Base-by-base conservation (phyloP, 2,888 invertebrate species). In the Apamea epomidion region DNA sequence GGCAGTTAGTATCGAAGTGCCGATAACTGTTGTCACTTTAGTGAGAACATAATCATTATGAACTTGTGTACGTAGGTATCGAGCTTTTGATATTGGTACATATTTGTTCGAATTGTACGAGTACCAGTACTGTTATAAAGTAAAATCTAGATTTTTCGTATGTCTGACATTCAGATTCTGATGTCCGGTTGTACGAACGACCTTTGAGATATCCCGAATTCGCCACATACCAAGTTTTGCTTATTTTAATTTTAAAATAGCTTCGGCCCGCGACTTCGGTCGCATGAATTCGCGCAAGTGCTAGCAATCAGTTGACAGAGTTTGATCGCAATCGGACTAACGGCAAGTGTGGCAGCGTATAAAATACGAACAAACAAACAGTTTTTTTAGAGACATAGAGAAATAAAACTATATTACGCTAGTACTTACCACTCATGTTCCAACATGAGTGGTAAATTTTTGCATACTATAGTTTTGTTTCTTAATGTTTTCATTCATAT, bases 1-100 rank as follows among this genome's bases (percentile, higher is more conserved):
- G 76, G 76, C 51, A 60, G 69, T 82, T 78, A 67, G 65, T 73
- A 7, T 12, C 70, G n/a, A 62, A 86, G 83, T 86, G 64, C 58
- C 69, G 74, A 65, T 80, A 48, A 68, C 68, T 68, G 74, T 68
- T 77, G 76, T 68, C 84, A 68, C 76, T 67, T 76, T 67, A 10
- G 54, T 78, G 71, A 5, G 37, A 71, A 82, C 65, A 37, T 71
- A 32, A 51, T 83, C 29, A 58, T 65, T 72, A 37, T 42, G 29
- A 37, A 37, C 29, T 37, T 42, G 48, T 16, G 37, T 70, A 25
- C 48, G 48, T 32, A 16, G n/a, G 25, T 51, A 45, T 69, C 60
- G 37, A 37, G 64, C 3, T n/a, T 48, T 67, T 2, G 18, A 60
- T 67, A 32, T 32, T 10, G 10, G n/a, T 67, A 73, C 18, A 29